Conservation (phyloP, 2,113 vertebrate genomes). For the Eubucco bourcierii region DNA sequence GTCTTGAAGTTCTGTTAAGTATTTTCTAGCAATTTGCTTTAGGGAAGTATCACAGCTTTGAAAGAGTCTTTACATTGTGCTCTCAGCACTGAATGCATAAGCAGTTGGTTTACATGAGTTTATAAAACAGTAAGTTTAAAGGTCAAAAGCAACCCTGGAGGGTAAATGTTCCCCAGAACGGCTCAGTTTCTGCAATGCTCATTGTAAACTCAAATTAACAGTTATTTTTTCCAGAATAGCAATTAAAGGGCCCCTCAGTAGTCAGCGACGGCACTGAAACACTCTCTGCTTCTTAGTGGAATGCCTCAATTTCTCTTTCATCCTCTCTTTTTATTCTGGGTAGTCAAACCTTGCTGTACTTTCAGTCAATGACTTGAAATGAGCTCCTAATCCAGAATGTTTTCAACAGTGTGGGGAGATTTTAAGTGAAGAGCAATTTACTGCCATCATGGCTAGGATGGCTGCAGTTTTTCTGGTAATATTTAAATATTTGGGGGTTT, state of each 20-base stretch:
- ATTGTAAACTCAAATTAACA: not conserved
- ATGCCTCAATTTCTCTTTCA: not conserved
- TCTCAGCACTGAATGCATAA: not conserved
- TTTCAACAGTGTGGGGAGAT: not conserved
- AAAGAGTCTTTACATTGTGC: not conserved
- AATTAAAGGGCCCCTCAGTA: not conserved
- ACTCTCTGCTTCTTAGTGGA: not conserved
- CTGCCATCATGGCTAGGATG: rapidly evolving
- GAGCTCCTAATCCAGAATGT: not conserved
- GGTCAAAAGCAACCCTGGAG: not conserved
- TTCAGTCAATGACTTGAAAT: not conserved
- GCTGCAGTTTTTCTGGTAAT: not conserved
- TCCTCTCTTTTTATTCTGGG: not conserved
- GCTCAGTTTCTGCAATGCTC: not conserved
- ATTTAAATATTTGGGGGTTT: not conserved
- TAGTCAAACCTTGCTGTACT: not conserved
- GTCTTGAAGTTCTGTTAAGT: not conserved
- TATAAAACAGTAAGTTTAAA: not conserved
- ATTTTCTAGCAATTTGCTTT: not conserved
- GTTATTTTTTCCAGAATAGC: not conserved
- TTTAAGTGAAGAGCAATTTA: not conserved
- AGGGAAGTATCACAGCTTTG: not conserved
- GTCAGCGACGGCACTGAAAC: not conserved
- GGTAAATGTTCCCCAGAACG: not conserved
- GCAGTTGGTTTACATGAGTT: not conserved